Base-by-base conservation (phyloP, 2,888 invertebrate genomes). In the Eumerus sabulonum region DNA sequence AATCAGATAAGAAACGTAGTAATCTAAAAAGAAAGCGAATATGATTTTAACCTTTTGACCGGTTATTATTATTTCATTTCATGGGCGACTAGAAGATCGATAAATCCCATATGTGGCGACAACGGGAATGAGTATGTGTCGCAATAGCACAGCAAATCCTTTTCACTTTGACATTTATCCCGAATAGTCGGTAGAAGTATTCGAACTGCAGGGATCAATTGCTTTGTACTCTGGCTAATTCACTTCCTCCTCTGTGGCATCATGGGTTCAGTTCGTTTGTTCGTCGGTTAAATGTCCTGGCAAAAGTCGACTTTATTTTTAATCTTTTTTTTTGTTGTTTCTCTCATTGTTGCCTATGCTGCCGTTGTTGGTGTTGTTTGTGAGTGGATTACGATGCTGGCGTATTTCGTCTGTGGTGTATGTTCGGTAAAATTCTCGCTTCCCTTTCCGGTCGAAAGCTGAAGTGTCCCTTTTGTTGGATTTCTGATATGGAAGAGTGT, bases 151-250 rank as follows among this genome's bases (percentile, higher is more conserved):
- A 63, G 64, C 73, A 79, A 79, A 79, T 74, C 79, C 79, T 79
- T 79, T 79, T 79, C 79, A 79, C 54, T 79, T 79, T 79, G 79
- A 79, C 79, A 79, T 79, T 79, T 79, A 79, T 79, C 79, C 79
- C 74, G 70, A 74, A 79, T 79, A 74, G 79, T 68, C 68, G 74
- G 60, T 74, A 68, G 68, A 79, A 79, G 59, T 56, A 68, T 79
- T 73, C 79, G 70, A 73, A 74, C 68, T 47, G 64, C 64, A 68
- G 68, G 79, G 79, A 79, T 79, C 74, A 79, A 79, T 54, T 79
- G 79, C 73, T 74, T 68, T 79, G 79, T 79, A 59, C 73, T 74
- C 64, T 40, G 51, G 74, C 79, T 79, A 74, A 79, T 79, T 79
- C 79, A 79, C 74, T 79, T 74, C 70, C 79, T 64, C 60, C 51